Conservation (phyloP, 2,797 vertebrate species). For the Peromyscus aztecus region DNA sequence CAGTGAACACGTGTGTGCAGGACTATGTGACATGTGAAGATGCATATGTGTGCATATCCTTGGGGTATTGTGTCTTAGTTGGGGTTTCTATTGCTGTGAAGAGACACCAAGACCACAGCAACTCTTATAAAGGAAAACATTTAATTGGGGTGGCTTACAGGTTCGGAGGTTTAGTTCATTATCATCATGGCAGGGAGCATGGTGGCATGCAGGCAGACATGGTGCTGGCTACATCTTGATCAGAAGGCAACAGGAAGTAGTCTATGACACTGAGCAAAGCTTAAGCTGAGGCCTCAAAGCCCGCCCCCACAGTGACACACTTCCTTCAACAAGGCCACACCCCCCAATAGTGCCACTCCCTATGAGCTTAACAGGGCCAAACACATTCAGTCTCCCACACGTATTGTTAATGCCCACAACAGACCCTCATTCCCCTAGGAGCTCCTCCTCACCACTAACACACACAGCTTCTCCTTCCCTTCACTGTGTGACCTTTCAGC, state of each 20-base stretch:
- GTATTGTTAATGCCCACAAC: not conserved
- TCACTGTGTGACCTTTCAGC: not conserved
- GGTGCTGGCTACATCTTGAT: not conserved
- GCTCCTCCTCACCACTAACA: not conserved
- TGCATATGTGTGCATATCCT: not conserved
- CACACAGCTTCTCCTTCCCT: not conserved
- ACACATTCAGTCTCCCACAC: not conserved
- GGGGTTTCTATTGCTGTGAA: not conserved
- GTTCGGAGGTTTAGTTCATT: not conserved
- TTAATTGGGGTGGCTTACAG: not conserved
- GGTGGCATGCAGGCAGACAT: accelerated
- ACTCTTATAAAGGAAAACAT: not conserved
- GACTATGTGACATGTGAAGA: not conserved
- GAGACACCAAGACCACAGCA: not conserved
- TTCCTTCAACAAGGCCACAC: not conserved
- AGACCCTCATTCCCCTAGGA: not conserved
- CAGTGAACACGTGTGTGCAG: not conserved
- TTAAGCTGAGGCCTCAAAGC: not conserved
- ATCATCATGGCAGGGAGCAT: not conserved
- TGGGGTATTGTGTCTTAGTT: not conserved
- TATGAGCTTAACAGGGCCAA: not conserved
- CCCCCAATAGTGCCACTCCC: not conserved
- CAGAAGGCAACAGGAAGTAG: not conserved
- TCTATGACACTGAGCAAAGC: not conserved
- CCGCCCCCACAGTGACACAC: not conserved